These are phyloP conservation scores for Urosaurus nigricauda DNA, from an alignment of 2,797 vertebrate species.

Conservation along the genomic window DNA sequence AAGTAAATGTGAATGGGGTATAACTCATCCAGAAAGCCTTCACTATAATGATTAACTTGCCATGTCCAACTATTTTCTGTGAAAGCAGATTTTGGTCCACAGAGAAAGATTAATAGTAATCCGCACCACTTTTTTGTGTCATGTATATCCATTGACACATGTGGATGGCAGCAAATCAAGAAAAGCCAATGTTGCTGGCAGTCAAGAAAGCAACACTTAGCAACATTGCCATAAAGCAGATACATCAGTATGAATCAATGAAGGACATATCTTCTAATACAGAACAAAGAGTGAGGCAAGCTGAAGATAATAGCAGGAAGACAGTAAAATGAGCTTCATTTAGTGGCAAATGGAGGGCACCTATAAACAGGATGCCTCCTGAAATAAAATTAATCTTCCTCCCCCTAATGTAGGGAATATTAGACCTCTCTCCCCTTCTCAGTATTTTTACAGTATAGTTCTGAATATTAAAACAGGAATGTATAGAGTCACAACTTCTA, in stretches of 20 bases:
- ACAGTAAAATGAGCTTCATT: not conserved
- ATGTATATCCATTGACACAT: not conserved
- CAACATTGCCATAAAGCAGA: not conserved
- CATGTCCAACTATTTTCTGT: not conserved
- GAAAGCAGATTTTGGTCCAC: not conserved
- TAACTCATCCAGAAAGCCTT: not conserved
- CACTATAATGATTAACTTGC: not conserved
- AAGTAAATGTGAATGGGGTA: not conserved
- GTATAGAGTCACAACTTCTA: not conserved
- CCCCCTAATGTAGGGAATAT: not conserved
- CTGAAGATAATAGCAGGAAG: not conserved
- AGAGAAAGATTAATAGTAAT: not conserved
- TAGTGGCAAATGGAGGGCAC: not conserved
- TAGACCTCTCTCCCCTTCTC: not conserved
- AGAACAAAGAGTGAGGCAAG: not conserved
- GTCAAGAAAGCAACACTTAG: slow-evolving; percentile 3
- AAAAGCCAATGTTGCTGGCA: slow-evolving; percentile 4
- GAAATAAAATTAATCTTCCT: not conserved
- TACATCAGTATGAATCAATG: not conserved
- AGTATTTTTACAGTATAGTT: not conserved
- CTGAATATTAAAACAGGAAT: not conserved
- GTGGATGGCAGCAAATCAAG: not conserved
- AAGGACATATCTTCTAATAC: not conserved
- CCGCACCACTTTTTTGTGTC: not conserved
- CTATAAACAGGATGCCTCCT: not conserved